Evolutionary conservation across 1,140 invertebrate species (phyloP).

Genomic region (Eupeodes corollae): DNA sequence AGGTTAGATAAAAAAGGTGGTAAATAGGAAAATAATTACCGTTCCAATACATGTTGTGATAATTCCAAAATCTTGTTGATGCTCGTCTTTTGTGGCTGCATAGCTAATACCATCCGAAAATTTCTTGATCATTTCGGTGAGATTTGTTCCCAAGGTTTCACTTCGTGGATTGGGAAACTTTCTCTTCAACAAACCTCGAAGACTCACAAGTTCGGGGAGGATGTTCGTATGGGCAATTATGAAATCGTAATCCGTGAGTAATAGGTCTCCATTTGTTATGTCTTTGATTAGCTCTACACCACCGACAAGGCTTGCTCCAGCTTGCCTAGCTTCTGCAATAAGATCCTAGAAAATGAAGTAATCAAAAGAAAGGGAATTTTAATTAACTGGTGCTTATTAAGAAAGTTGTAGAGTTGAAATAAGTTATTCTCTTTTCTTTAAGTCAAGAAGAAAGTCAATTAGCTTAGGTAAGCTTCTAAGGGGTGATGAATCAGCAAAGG

Average conservation of each 20-base stretch:
- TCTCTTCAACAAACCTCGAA: constrained; percentile 62
- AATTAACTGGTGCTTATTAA: no score
- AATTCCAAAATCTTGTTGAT: constrained; percentile 55
- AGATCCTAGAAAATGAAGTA: constrained; percentile 33
- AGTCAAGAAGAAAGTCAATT: no score
- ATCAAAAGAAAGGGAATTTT: no score
- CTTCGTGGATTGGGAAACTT: constrained; percentile 56
- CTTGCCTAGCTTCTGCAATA: constrained; percentile 44
- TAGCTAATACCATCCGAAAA: constrained; percentile 59
- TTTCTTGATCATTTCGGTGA: constrained; percentile 46
- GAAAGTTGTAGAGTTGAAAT: no score
- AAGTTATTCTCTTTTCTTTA: no score
- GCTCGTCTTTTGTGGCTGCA: constrained; percentile 47
- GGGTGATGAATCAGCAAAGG: no score
- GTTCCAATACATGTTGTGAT: constrained; percentile 54
- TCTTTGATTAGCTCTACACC: constrained; percentile 59
- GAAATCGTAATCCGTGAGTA: constrained; percentile 58
- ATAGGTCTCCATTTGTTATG: constrained; percentile 57
- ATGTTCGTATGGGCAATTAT: constrained; percentile 67
- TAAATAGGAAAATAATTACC: constrained; percentile 36
- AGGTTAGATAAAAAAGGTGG: constrained; percentile 1
- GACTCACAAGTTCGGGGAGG: constrained; percentile 56
- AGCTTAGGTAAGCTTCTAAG: no score
- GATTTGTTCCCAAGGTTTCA: constrained; percentile 56
- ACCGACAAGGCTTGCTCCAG: constrained; percentile 58